Percentiles rank a stretch among this genome's conserved stretches.
These are phyloP conservation scores for Drosophila nr. perissopoda DNA, from an alignment of 2,888 invertebrate species.

Conservation along the genomic window DNA sequence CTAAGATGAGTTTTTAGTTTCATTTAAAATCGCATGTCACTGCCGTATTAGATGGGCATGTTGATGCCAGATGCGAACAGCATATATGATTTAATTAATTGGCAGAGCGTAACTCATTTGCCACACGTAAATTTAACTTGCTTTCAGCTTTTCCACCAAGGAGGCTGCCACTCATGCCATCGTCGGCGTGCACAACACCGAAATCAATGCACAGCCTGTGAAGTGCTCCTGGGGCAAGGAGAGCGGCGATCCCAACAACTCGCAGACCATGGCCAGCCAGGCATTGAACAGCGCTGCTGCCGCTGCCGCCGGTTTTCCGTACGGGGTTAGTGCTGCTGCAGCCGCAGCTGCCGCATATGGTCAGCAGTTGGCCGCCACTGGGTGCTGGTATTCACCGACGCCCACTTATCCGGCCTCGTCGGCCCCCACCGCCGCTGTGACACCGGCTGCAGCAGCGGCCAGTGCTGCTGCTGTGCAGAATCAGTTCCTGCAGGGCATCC, in stretches of 20 bases:
- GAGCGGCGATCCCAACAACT: constrained; percentile 95
- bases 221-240: constrained; percentile 99
- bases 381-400: constrained; percentile 95
- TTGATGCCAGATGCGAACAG: neutral
- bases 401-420: constrained; percentile 88
- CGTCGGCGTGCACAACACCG: constrained; percentile 98
- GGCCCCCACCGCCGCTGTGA: constrained; percentile 87
- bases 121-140: neutral
- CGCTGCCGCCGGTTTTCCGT: constrained; percentile 85
- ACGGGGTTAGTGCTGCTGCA: constrained; percentile 86
- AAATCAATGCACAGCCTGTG: constrained; percentile 97
- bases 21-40: neutral
- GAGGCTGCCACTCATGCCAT: constrained; percentile 99
- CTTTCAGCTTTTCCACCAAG: constrained; percentile 96
- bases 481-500: constrained; percentile 94
- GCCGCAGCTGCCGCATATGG: constrained; percentile 88
- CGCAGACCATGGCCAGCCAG: constrained; percentile 89
- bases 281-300: constrained; percentile 84
- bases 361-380: constrained; percentile 90
- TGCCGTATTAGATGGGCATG: neutral
- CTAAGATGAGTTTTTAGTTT: neutral
- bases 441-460: constrained; percentile 87
- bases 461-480: constrained; percentile 92
- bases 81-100: neutral
- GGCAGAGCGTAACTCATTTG: constrained; percentile 4